Evolutionary conservation across 2,797 vertebrate genomes (phyloP).

Genomic region (Lithobates pipiens): DNA sequence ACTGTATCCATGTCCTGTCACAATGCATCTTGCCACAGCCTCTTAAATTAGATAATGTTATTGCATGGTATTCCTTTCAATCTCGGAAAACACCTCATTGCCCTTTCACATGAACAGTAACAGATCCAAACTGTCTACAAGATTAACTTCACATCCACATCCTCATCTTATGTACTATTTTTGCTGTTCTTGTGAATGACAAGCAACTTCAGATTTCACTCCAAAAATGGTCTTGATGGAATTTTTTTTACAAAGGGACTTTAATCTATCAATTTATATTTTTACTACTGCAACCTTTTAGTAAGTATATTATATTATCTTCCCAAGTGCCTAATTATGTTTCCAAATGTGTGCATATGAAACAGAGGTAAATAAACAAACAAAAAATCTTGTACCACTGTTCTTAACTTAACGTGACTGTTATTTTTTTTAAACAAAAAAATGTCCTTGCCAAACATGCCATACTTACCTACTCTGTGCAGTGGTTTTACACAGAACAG

Average conservation of each 20-base stretch:
- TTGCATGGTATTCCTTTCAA: neutral
- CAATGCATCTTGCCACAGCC: conserved; percentile 26
- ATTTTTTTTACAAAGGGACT: neutral
- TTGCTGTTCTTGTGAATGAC: neutral
- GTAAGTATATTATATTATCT: too few relatives aligned
- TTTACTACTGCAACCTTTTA: too few relatives aligned
- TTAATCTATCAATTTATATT: too few relatives aligned
- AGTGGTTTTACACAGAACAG: too few relatives aligned
- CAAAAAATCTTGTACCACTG: too few relatives aligned
- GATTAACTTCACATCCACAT: neutral
- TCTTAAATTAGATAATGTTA: conserved; percentile 30
- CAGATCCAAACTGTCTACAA: neutral
- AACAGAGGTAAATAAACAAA: too few relatives aligned
- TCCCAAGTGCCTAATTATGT: too few relatives aligned
- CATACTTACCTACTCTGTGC: too few relatives aligned
- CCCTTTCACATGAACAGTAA: neutral
- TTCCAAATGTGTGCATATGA: too few relatives aligned
- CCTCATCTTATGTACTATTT: neutral
- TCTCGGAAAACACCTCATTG: conserved; percentile 27
- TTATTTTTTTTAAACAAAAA: too few relatives aligned
- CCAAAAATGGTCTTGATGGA: neutral
- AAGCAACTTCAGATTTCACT: neutral
- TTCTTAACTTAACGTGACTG: too few relatives aligned
- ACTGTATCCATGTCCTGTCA: conserved; percentile 42
- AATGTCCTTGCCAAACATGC: too few relatives aligned